These are phyloP conservation scores for Acanthornis magna DNA, from an alignment of 2,797 vertebrate species.

Conservation along the genomic window DNA sequence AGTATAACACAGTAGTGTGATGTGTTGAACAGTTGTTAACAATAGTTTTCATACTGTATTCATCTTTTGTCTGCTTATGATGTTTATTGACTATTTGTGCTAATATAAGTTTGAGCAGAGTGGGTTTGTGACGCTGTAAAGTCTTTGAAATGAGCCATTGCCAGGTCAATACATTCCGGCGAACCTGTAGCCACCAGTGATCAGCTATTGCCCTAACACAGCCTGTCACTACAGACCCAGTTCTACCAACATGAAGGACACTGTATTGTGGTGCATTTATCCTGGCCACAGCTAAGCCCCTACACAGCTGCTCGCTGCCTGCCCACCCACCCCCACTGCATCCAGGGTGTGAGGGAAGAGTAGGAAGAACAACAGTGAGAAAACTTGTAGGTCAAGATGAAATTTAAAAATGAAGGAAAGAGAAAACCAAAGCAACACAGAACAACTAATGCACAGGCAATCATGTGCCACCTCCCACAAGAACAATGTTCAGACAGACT, in stretches of 20 bases:
- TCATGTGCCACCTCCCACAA: not conserved
- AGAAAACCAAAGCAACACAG: not conserved
- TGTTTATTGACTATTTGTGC: not conserved
- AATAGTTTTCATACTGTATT: not conserved
- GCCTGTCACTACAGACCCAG: not conserved
- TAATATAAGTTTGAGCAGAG: not conserved
- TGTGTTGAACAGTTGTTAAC: not conserved
- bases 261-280: not conserved
- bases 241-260: not conserved
- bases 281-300: not conserved
- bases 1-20: accelerated
- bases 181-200: not conserved
- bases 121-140: accelerated
- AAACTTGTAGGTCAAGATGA: not conserved
- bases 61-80: not conserved
- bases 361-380: not conserved
- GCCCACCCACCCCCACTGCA: accelerated
- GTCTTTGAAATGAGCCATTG: not conserved
- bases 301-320: not conserved
- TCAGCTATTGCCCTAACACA: not conserved
- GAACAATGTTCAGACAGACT: not conserved
- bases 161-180: not conserved
- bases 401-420: not conserved
- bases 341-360: not conserved
- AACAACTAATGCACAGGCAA: not conserved